phyloP scores from a whole-genome alignment of 2,113 vertebrate species.

The Pseudorasbora parva region DNA sequence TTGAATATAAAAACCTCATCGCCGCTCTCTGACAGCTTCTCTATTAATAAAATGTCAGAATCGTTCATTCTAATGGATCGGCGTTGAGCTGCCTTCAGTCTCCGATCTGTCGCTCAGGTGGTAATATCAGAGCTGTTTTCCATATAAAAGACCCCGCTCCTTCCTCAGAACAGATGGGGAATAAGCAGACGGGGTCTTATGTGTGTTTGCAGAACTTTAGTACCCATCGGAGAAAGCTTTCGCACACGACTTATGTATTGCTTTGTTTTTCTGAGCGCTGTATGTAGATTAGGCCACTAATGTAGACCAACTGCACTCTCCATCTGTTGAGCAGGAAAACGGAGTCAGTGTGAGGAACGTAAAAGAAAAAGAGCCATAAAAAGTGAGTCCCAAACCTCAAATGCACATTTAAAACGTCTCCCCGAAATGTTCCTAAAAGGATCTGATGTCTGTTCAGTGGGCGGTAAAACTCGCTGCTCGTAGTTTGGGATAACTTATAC shows the following conservation, averaged over 20 bases:
- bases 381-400: neutral
- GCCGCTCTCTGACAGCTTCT: slow-evolving; percentile 63
- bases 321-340: slow-evolving; percentile 19
- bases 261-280: slow-evolving; percentile 35
- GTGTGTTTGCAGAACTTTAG: slow-evolving; percentile 30
- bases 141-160: slow-evolving; percentile 65
- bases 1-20: slow-evolving; percentile 66
- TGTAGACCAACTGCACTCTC: slow-evolving; percentile 4
- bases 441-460: neutral
- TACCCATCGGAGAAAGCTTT: neutral
- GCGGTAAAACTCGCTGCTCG: neutral
- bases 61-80: slow-evolving; percentile 69
- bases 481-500: no score
- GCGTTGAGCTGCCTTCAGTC: slow-evolving; percentile 58
- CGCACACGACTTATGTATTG: slow-evolving; percentile 31
- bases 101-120: slow-evolving; percentile 69
- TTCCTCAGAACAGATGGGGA: slow-evolving; percentile 42
- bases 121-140: slow-evolving; percentile 66
- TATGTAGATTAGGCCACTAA: slow-evolving; percentile 24
- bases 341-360: neutral
- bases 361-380: slow-evolving; percentile 16
- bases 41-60: slow-evolving; percentile 77
- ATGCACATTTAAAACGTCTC: neutral
- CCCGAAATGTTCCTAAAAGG: neutral
- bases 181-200: slow-evolving; percentile 5